Base-by-base conservation (phyloP, 1,140 invertebrate genomes). In the Lepidurus apus region DNA sequence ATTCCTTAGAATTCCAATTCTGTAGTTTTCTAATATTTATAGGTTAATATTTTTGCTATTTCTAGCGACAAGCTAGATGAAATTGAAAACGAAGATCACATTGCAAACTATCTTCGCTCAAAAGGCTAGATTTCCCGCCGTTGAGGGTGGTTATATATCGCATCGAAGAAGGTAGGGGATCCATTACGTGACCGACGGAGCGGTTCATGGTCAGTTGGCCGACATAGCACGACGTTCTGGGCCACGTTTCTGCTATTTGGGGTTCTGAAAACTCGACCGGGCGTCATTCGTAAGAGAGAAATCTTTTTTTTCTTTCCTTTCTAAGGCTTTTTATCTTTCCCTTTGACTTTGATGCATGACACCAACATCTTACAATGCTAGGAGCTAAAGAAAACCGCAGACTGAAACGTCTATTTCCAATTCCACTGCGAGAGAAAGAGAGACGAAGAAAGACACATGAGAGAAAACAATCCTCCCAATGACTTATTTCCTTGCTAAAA, bases 401-500 rank as follows among this genome's bases (percentile, higher is more conserved):
- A 65, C 53, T 1, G 17, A 17, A 65, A 65, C 53, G 21, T 17
- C 45, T 47, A 65, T 65, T 65, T 65, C 53, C 53, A 21, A 65
- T 65, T 65, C 53, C 53, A 65, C n/a, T 21, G 21, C 21, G 6
- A 65, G 17, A 65, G 53, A 13, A 9, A 65, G 47, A 17, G 17
- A 17, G 17, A 65, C 53, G 21, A 13, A n/a, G 9, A 9, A 17
- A n/a, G 45, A 11, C 45, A 65, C 21, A 17, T 65, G 53, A 13
- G 8, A 65, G 53, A 65, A 65, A 65, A 65, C 53, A n/a, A 11
- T 65, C 53, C 17, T 17, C 53, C 53, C 8, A 17, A 65, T 65
- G 53, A 65, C 53, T 65, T 65, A 65, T 65, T 65, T 65, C 53
- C 53, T 65, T 47, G 17, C 53, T 21, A 65, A 65, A 65, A 65